phyloP scores from a whole-genome alignment of 2,888 invertebrate species.

The Herminia tarsipennalis region DNA sequence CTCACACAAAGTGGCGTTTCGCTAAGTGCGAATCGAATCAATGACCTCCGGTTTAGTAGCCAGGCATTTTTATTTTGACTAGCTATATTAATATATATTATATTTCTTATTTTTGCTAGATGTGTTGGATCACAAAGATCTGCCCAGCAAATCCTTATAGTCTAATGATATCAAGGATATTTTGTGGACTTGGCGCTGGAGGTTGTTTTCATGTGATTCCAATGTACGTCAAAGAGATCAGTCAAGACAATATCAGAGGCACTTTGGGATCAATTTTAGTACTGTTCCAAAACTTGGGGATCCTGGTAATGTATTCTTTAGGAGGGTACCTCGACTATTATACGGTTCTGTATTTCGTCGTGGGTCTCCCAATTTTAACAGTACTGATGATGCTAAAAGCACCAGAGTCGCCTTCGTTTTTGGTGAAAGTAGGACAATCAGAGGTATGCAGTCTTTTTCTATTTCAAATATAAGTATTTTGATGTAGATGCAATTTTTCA shows the following conservation, averaged over 20 bases:
- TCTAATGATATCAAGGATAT: slow-evolving; percentile 53
- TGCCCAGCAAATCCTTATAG: slow-evolving; percentile 37
- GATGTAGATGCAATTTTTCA: too few relatives aligned
- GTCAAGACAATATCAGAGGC: slow-evolving; percentile 60
- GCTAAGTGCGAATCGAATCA: too few relatives aligned
- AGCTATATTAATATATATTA: too few relatives aligned
- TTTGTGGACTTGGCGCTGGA: slow-evolving; percentile 52
- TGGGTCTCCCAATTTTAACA: slow-evolving; percentile 49
- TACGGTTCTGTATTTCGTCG: slow-evolving; percentile 49
- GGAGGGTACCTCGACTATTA: slow-evolving; percentile 61
- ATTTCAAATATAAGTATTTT: too few relatives aligned
- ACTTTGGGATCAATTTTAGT: slow-evolving; percentile 50
- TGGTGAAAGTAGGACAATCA: slow-evolving; percentile 57
- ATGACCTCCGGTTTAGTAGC: too few relatives aligned
- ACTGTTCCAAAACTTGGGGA: slow-evolving; percentile 54
- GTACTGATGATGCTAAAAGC: slow-evolving; percentile 52
- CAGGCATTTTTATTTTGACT: too few relatives aligned
- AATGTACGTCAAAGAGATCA: slow-evolving; percentile 64
- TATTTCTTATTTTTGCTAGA: too few relatives aligned
- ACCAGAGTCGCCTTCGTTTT: slow-evolving; percentile 67
- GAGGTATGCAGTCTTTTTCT: slow-evolving; percentile 53
- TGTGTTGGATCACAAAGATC: slow-evolving; percentile 50
- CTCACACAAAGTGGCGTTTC: too few relatives aligned
- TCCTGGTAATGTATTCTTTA: slow-evolving; percentile 55
- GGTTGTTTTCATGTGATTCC: slow-evolving; percentile 59